These are phyloP conservation scores for Leptopilina myrica DNA, from an alignment of 2,888 invertebrate species.

Conservation along the genomic window DNA sequence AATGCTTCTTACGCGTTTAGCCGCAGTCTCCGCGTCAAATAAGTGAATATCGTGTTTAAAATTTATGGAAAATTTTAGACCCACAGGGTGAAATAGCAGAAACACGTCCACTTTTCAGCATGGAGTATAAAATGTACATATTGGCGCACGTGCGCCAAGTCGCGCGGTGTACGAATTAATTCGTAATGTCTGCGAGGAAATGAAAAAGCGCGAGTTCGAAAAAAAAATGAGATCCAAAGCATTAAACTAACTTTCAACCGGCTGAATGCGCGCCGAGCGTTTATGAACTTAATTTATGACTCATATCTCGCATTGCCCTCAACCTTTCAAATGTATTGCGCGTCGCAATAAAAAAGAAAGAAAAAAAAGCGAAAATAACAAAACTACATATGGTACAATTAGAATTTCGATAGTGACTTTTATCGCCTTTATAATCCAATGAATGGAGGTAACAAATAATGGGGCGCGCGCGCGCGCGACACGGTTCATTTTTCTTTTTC, in stretches of 20 bases:
- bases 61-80: slow-evolving; percentile 33
- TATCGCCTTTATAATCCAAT: slow-evolving; percentile 28
- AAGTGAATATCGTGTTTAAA: slow-evolving; percentile 20
- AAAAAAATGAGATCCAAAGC: slow-evolving; percentile 31
- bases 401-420: slow-evolving; percentile 19
- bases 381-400: slow-evolving; percentile 31
- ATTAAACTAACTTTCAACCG: slow-evolving; percentile 36
- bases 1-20: slow-evolving; percentile 20
- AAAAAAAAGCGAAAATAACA: neutral
- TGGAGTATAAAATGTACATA: neutral
- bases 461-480: neutral
- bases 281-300: slow-evolving; percentile 28
- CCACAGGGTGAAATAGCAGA: neutral
- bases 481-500: slow-evolving; percentile 21
- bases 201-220: slow-evolving; percentile 8
- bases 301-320: slow-evolving; percentile 23
- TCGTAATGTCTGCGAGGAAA: slow-evolving; percentile 12
- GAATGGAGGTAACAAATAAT: slow-evolving; percentile 26
- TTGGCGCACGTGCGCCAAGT: slow-evolving; percentile 26
- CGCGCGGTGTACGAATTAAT: slow-evolving; percentile 27
- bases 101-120: neutral
- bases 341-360: no score
- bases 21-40: neutral
- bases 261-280: neutral
- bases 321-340: slow-evolving; percentile 12